Evolutionary conservation across 2,113 vertebrate genomes (phyloP).

Genomic region (Alouatta palliata): DNA sequence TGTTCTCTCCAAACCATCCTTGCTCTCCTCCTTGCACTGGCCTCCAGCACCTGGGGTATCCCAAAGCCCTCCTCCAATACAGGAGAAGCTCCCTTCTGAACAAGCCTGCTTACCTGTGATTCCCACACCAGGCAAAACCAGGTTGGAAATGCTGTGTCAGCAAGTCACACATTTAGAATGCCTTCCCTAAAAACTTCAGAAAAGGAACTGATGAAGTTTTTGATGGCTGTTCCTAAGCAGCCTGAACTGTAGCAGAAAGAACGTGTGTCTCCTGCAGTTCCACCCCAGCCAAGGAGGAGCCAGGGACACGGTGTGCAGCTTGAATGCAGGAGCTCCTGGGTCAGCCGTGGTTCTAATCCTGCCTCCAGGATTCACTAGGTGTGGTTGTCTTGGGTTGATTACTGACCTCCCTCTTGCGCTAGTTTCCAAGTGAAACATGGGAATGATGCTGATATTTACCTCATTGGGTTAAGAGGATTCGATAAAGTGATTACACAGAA

Average conservation of each 20-base stretch:
- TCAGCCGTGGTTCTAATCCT: background rate
- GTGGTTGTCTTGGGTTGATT: too few relatives aligned
- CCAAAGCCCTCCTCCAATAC: fast-evolving
- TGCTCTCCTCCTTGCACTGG: too few relatives aligned
- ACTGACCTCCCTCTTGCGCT: background rate
- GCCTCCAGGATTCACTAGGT: background rate
- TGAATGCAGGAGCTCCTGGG: background rate
- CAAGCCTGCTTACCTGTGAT: background rate
- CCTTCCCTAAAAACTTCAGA: background rate
- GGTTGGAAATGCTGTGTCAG: background rate
- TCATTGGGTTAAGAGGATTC: background rate
- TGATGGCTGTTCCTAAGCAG: background rate
- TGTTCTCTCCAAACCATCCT: background rate
- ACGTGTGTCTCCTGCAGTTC: fast-evolving
- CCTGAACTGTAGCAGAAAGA: background rate
- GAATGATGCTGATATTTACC: background rate
- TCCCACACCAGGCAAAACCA: too few relatives aligned
- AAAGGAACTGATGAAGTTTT: fast-evolving
- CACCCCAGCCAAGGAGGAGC: background rate
- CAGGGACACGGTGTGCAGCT: fast-evolving
- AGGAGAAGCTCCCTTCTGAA: background rate
- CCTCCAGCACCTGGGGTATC: background rate
- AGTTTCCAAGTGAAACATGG: background rate
- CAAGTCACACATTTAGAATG: background rate
- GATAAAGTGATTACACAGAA: background rate